phyloP scores from a whole-genome alignment of 2,888 invertebrate species.

The Lysandra coridon region DNA sequence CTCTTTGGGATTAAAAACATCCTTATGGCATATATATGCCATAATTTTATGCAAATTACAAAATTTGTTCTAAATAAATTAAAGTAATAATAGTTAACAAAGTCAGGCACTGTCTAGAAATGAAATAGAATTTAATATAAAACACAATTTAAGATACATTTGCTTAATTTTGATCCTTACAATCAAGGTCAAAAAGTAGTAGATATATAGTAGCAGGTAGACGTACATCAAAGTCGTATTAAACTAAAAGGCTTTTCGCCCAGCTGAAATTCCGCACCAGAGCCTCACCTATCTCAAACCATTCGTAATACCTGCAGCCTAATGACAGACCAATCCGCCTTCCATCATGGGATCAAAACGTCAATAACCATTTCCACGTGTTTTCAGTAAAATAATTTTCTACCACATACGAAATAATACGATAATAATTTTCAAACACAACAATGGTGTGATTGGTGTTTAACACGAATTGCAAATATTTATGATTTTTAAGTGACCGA shows the following conservation, averaged over 20 bases:
- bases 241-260: background rate
- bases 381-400: background rate
- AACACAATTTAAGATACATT: no score
- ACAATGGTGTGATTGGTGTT: background rate
- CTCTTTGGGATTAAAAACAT: no score
- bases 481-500: no score
- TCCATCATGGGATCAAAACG: constrained; percentile 7
- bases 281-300: constrained; percentile 20
- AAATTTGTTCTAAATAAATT: no score
- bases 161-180: background rate
- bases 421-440: background rate
- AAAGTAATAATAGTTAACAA: no score
- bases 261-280: background rate
- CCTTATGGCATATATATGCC: no score
- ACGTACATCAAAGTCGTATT: background rate
- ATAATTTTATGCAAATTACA: no score
- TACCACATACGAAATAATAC: background rate
- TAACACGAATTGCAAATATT: no score
- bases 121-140: no score
- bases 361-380: background rate
- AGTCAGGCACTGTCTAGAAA: no score
- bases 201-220: background rate
- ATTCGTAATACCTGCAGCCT: constrained; percentile 7
- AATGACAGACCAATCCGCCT: background rate
- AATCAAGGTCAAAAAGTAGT: background rate